phyloP scores from a whole-genome alignment of 2,888 invertebrate genomes.

The Pammene aurita region DNA sequence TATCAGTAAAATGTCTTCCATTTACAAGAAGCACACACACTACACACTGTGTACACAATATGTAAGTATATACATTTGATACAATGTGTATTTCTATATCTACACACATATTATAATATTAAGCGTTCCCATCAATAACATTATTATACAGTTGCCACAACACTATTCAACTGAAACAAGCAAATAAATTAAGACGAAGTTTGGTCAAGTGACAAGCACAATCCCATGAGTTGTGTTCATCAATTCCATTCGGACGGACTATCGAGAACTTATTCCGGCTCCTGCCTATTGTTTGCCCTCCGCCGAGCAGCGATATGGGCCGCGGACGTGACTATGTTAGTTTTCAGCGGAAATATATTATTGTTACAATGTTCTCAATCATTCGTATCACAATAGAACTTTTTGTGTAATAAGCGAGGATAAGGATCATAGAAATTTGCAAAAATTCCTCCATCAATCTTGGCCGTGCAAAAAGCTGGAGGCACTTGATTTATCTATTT shows the following conservation, averaged over 20 bases:
- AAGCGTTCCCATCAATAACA: neutral
- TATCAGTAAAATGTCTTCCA: too few relatives aligned
- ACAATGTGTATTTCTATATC: too few relatives aligned
- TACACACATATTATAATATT: neutral
- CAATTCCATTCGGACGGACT: slow-evolving; percentile 24
- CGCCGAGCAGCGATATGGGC: slow-evolving; percentile 35
- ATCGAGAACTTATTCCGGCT: slow-evolving; percentile 31
- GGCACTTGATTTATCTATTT: slow-evolving; percentile 77
- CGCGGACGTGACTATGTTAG: slow-evolving; percentile 67
- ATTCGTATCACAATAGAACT: slow-evolving; percentile 61
- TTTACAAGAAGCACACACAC: too few relatives aligned
- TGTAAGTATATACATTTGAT: too few relatives aligned
- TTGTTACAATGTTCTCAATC: slow-evolving; percentile 57
- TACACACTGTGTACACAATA: too few relatives aligned
- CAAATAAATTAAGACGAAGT: slow-evolving; percentile 13
- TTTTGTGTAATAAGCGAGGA: slow-evolving; percentile 59
- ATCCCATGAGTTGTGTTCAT: slow-evolving; percentile 32
- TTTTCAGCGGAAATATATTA: slow-evolving; percentile 57
- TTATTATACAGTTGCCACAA: neutral
- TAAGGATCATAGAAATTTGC: slow-evolving; percentile 64
- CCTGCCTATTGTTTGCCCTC: slow-evolving; percentile 50
- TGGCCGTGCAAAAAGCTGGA: slow-evolving; percentile 66
- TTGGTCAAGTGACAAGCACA: slow-evolving; percentile 21
- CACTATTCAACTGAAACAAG: neutral
- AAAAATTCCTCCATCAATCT: slow-evolving; percentile 72